Evolutionary conservation across 1,140 invertebrate genomes (phyloP), one percentile per base, ranked within the genome.

Genomic region (Drosophila santomea): DNA sequence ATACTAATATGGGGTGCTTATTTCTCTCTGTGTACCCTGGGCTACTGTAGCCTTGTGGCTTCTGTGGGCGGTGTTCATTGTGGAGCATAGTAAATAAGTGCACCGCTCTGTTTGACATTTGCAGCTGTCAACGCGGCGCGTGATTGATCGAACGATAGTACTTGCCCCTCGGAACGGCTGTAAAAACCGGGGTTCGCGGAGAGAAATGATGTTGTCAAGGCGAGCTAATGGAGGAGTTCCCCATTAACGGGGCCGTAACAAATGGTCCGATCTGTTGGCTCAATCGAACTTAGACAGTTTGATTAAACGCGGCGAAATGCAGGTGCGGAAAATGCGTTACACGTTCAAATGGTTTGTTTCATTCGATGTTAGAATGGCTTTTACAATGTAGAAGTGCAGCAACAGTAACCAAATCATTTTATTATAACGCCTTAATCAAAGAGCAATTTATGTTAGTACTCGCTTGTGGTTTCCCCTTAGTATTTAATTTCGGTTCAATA

Each of bases 41-140:
- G 48, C 50, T 52, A 52, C 50, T 35, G 23, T 52, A 14, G 17
- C 23, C 43, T 32, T 32, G 66, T 25, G 58, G 78, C 68, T 41
- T 25, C 59, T 50, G 66, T 78, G 78, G 60, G 64, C 56, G 59
- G 25, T 45, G 57, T 55, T 44, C 62, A 58, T 58, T 57, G 48
- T 52, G 74, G 56, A 39, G 64, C 45, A 50, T 68, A 61, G 75
- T 47, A 88, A 75, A 78, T 61, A 79, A 88, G 71, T 88, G 79
- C 75, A 83, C 56, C 75, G 83, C 83, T 83, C 79, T 82, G 66
- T 73, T 86, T 83, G 82, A 86, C 79, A 86, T 79, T 86, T 86
- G 83, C 83, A 88, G 75, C 83, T 88, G 82, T 88, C 84, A 86
- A 47, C 83, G 82, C 61, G 79, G 44, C 55, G 51, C 55, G 69